Conservation (phyloP, 2,113 vertebrate genomes). For the Scomber scombrus region DNA sequence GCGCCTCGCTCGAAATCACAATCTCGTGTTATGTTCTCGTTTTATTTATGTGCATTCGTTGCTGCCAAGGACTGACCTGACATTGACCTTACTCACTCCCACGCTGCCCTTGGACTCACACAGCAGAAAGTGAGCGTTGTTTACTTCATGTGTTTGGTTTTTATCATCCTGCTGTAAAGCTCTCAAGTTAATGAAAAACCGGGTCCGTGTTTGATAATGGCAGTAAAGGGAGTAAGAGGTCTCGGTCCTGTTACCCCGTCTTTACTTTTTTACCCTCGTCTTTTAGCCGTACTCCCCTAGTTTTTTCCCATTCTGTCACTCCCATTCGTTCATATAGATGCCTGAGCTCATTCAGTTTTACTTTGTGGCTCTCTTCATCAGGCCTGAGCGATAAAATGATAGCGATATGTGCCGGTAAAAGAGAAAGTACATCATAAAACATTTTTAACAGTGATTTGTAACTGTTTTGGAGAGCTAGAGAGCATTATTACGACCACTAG, state of each 20-base stretch:
- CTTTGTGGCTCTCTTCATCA: too few species aligned
- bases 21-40: neutral
- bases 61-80: neutral
- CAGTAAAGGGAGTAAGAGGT: conserved; percentile 53
- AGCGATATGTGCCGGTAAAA: too few species aligned
- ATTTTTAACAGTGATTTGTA: too few species aligned
- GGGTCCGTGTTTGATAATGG: conserved; percentile 40
- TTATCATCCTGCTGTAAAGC: conserved; percentile 60
- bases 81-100: conserved; percentile 26
- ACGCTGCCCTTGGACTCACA: conserved; percentile 19
- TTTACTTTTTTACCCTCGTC: conserved; percentile 9
- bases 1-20: neutral
- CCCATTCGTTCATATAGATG: neutral
- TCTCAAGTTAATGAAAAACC: conserved; percentile 64
- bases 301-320: neutral
- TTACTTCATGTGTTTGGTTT: conserved; percentile 30
- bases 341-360: conserved; percentile 16
- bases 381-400: too few species aligned
- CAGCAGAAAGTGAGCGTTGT: conserved; percentile 15
- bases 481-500: too few species aligned
- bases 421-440: too few species aligned
- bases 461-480: too few species aligned
- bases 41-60: conserved; percentile 20
- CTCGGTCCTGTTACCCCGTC: conserved; percentile 24
- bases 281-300: conserved; percentile 3